Evolutionary conservation across 2,888 invertebrate genomes (phyloP).

Genomic region (Pterostichus niger): DNA sequence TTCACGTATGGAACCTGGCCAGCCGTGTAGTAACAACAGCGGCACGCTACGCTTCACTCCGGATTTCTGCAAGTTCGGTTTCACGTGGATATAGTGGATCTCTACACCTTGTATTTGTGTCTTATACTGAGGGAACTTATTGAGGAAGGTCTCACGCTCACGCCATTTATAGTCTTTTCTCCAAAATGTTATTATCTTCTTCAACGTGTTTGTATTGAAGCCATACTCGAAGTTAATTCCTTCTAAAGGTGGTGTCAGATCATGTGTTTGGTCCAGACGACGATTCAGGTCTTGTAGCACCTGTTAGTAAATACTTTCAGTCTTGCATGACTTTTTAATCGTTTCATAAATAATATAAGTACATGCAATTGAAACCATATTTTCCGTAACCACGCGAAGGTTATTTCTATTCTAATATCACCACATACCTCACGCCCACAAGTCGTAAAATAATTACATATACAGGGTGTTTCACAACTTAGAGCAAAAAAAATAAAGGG

Average conservation of each 20-base stretch:
- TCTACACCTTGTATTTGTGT: conserved; percentile 86
- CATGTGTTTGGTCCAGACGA: conserved; percentile 78
- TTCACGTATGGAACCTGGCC: conserved; percentile 93
- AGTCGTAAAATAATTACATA: too few relatives aligned
- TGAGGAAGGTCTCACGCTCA: conserved; percentile 81
- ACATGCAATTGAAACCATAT: neutral
- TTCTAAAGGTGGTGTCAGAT: conserved; percentile 80
- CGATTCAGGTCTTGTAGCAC: conserved; percentile 79
- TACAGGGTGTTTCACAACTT: too few relatives aligned
- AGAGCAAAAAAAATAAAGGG: too few relatives aligned
- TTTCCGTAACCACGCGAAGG: neutral
- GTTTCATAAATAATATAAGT: conserved; percentile 22
- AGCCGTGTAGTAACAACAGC: conserved; percentile 89
- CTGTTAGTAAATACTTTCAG: conserved; percentile 70
- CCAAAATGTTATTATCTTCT: conserved; percentile 88
- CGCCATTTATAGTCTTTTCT: conserved; percentile 84
- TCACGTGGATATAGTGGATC: conserved; percentile 85
- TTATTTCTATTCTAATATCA: too few relatives aligned
- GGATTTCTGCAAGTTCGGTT: conserved; percentile 76
- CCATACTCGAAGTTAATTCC: conserved; percentile 88
- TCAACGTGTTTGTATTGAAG: conserved; percentile 85
- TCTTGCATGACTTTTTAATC: neutral
- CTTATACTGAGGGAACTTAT: conserved; percentile 84
- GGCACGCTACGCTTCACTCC: conserved; percentile 79
- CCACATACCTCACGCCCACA: too few relatives aligned